Conservation (phyloP, 1,140 invertebrate species). For the Drosophila bocki region DNA sequence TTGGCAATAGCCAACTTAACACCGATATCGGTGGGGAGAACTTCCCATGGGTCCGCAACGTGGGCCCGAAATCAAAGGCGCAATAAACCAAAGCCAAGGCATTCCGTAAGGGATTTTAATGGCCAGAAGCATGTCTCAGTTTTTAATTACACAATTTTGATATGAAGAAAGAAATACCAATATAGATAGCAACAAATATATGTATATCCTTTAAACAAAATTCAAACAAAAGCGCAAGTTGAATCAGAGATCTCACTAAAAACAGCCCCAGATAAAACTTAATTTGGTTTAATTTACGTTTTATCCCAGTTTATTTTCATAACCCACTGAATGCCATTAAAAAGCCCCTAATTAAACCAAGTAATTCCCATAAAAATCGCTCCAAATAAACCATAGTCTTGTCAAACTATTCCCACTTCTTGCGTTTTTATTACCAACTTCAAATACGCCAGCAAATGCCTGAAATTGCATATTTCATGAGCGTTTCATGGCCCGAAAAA, state of each 20-base stretch:
- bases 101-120: background rate
- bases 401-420: slow-evolving; percentile 37
- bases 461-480: slow-evolving; percentile 67
- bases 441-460: slow-evolving; percentile 35
- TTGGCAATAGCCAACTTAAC: slow-evolving; percentile 57
- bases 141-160: slow-evolving; percentile 8
- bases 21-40: slow-evolving; percentile 9
- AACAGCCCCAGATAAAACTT: background rate
- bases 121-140: background rate
- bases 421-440: slow-evolving; percentile 23
- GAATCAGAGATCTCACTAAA: background rate
- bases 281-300: background rate
- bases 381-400: slow-evolving; percentile 35
- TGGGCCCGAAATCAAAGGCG: slow-evolving; percentile 33
- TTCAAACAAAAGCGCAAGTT: background rate
- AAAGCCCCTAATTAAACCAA: slow-evolving; percentile 30
- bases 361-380: slow-evolving; percentile 41
- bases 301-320: slow-evolving; percentile 13
- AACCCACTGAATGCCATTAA: slow-evolving; percentile 11
- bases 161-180: background rate
- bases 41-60: slow-evolving; percentile 20
- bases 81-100: slow-evolving; percentile 19
- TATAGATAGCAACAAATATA: background rate
- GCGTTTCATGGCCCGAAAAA: slow-evolving; percentile 53
- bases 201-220: background rate